Evolutionary conservation across 1,140 invertebrate genomes (phyloP), one percentile per base, ranked within the genome.

Genomic region (Lepidurus arcticus): DNA sequence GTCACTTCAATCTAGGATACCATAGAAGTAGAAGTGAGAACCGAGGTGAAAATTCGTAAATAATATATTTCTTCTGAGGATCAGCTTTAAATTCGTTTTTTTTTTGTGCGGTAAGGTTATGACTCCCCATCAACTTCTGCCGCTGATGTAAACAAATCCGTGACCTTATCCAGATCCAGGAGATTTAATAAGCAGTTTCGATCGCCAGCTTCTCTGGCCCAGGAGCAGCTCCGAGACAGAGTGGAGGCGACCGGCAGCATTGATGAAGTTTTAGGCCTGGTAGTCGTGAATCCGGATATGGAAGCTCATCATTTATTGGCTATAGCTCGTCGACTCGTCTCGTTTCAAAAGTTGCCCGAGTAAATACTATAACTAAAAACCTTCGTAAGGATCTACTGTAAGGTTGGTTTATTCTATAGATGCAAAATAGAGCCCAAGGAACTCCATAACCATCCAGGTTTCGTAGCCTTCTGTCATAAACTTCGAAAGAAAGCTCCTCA

Each of bases 401-500:
- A 21, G 6, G 8, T 65, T 65, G 16, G 6, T 65, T 7, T 65
- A n/a, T 21, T 65, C 3, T 10, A n/a, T 4, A 65, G 53, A 16
- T 65, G 53, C 13, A 13, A 21, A 65, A 65, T 65, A 65, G 53
- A 65, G 53, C 7, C 53, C 53, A 65, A 65, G 8, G 53, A 65
- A 65, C 13, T 65, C 9, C 53, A 65, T 65, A 65, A 65, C 53
- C 53, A 65, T 4, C 53, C 53, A 65, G 53, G 53, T 65, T 65
- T 65, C 13, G 13, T 65, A 7, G 53, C 53, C 7, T 65, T 65
- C 13, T 65, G 53, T 16, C 53, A 65, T 16, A 65, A 65, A 65
- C 13, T 65, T 7, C 4, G 53, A 4, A 65, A 65, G 53, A 65
- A 65, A 65, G 53, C 53, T 21, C 13, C 53, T 65, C 21, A 13